Percentiles rank a stretch among this genome's conserved stretches.
phyloP scores from a whole-genome alignment of 2,113 vertebrate species.

The Melospiza melodia region DNA sequence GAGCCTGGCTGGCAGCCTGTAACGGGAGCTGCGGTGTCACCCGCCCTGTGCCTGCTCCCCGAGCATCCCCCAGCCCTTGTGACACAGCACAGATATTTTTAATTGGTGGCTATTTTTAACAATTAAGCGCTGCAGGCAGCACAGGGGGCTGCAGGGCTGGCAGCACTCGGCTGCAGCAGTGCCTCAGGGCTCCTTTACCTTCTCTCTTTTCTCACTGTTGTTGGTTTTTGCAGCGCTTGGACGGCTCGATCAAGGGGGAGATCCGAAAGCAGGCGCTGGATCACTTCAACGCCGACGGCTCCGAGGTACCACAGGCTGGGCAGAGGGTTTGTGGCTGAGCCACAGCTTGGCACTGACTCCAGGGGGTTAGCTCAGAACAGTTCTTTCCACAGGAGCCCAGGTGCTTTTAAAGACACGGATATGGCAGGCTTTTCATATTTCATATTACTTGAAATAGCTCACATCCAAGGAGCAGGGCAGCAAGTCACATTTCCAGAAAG shows the following conservation, averaged over 20 bases:
- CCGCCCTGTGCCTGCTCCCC: constrained; percentile 17
- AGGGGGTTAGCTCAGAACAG: not conserved
- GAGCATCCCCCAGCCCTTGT: constrained; percentile 7
- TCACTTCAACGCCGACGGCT: constrained; percentile 98
- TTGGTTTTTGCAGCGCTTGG: constrained; percentile 85
- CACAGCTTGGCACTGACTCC: not conserved
- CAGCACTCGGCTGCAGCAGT: not conserved
- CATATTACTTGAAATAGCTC: not conserved
- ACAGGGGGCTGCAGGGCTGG: not conserved
- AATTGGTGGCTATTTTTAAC: constrained; percentile 77
- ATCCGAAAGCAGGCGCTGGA: constrained; percentile 97
- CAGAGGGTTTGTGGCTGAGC: not conserved
- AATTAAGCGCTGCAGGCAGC: constrained; percentile 19
- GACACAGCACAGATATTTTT: constrained; percentile 81
- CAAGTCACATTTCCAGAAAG: not conserved
- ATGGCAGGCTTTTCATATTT: not conserved
- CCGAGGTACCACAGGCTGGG: constrained; percentile 83
- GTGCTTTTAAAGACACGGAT: not conserved
- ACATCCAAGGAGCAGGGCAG: not conserved
- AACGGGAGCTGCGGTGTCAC: constrained; percentile 56
- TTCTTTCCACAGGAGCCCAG: not conserved
- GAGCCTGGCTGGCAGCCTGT: constrained; percentile 61
- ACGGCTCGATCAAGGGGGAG: constrained; percentile 98
- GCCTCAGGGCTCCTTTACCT: constrained; percentile 12
- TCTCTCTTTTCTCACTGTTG: not conserved